Evolutionary conservation across 2,113 vertebrate genomes (phyloP).

Genomic region (Variabilichromis moorii): DNA sequence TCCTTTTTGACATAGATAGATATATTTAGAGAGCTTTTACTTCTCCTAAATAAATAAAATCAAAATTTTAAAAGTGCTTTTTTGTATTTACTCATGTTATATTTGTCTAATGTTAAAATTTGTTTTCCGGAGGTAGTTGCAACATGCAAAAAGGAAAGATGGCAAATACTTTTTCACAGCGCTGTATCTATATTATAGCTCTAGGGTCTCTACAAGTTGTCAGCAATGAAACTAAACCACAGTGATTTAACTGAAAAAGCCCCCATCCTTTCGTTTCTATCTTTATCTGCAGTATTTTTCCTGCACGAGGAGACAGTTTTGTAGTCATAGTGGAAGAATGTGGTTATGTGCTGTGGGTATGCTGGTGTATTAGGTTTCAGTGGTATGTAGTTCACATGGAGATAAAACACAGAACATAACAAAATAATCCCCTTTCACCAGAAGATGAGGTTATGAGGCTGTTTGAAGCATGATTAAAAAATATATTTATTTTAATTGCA

Average conservation of each 20-base stretch:
- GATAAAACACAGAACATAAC: not conserved
- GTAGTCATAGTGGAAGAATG: slow-evolving; percentile 14
- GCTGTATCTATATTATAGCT: not conserved
- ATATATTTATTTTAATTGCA: not conserved
- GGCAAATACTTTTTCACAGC: not conserved
- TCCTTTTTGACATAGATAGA: not conserved
- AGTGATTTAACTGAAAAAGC: not conserved
- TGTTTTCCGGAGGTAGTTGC: not conserved
- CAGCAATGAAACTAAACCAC: not conserved
- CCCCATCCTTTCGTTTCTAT: not conserved
- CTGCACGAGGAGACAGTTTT: not conserved
- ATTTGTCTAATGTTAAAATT: not conserved
- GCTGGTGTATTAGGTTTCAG: not conserved
- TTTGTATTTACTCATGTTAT: not conserved
- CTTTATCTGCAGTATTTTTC: not conserved
- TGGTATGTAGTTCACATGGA: not conserved
- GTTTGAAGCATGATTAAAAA: not conserved
- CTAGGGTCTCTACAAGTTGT: not conserved
- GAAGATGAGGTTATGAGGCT: not conserved
- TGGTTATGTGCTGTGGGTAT: not conserved
- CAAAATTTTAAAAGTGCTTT: not conserved
- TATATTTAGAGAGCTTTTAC: not conserved
- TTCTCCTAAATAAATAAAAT: not conserved
- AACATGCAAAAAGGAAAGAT: not conserved
- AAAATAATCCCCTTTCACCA: not conserved